Evolutionary conservation across 2,113 vertebrate species (phyloP), one percentile per base, ranked within the genome.

Genomic region (Oreotrochilus melanogaster): DNA sequence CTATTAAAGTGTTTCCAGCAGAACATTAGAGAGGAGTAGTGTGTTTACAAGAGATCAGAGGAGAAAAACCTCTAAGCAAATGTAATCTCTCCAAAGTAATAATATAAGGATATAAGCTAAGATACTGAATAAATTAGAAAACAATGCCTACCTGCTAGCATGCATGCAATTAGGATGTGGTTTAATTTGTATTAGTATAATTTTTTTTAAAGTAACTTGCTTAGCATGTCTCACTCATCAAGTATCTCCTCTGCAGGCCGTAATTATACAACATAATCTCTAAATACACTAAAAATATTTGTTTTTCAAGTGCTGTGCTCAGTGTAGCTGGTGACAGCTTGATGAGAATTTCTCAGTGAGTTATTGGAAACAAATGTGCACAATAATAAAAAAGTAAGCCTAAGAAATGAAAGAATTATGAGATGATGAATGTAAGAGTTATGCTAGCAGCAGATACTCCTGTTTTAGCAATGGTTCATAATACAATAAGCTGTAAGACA

Each of bases 241-340:
- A 78, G 45, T 47, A 79, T 48, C 30, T 95, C n/a, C 28, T 91
- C 82, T 93, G 48, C 51, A 78, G 65, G 9, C 65, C 47, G 35
- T 86, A 92, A 69, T 94, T 85, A 92, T 76, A 91, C 88, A 74
- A 86, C 65, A 78, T 78, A 88, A 93, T 93, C 84, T 93, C 80
- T 85, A 94, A 96, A 91, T 61, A 79, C 88, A 82, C 76, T 96
- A 90, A 82, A 95, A 95, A 95, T 83, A 80, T 78, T 94, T 92
- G 69, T 6, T 95, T 95, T 93, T 78, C 82, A 96, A 37, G 84
- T 88, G 89, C 81, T 94, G 27, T 92, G 78, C 78, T 96, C 71
- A 67, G 47, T 88, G 84, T 91, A 94, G 95, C 81, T 97, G 92
- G 75, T 90, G 93, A 96, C 72, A 95, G 78, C 54, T 95, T 96